Evolutionary conservation across 2,888 invertebrate species (phyloP).

Genomic region (Muschampia plurimacula): DNA sequence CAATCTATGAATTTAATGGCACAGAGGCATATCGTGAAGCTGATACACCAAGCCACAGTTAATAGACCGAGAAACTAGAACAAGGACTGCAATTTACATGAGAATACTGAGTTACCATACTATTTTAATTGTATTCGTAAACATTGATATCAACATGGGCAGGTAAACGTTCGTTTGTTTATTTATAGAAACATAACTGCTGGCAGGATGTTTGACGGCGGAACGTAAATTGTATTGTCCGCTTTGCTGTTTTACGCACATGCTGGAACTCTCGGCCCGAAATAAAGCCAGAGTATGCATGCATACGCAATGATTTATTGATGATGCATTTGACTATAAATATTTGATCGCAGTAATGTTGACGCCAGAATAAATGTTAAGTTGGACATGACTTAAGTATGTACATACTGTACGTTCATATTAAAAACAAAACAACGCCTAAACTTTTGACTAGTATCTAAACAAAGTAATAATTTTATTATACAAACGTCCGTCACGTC

Average conservation of each 20-base stretch:
- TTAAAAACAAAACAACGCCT: background rate
- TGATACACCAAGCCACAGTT: conserved; percentile 36
- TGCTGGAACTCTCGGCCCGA: conserved; percentile 8
- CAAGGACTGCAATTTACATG: conserved; percentile 60
- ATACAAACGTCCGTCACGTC: too few species aligned
- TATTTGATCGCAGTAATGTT: conserved; percentile 5
- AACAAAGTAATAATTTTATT: too few species aligned
- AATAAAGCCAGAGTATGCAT: conserved; percentile 15
- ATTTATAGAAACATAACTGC: conserved; percentile 47
- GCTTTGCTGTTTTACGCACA: conserved; percentile 32
- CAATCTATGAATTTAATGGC: conserved; percentile 2
- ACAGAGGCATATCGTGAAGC: conserved; percentile 20
- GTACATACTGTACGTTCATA: background rate
- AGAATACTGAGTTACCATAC: conserved; percentile 52
- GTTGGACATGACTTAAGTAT: background rate
- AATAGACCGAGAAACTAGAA: conserved; percentile 53
- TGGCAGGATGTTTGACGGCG: conserved; percentile 61
- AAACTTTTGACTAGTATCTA: too few species aligned
- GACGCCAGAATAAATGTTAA: background rate
- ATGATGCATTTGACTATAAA: background rate
- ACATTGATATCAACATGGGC: conserved; percentile 42
- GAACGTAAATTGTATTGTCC: conserved; percentile 48
- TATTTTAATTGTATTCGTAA: conserved; percentile 45
- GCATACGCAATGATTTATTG: conserved; percentile 18
- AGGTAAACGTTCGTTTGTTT: conserved; percentile 41